Percentiles rank a stretch among this genome's conserved stretches.
Conservation (phyloP, 2,113 vertebrate species). For the Aldabrachelys gigantea region DNA sequence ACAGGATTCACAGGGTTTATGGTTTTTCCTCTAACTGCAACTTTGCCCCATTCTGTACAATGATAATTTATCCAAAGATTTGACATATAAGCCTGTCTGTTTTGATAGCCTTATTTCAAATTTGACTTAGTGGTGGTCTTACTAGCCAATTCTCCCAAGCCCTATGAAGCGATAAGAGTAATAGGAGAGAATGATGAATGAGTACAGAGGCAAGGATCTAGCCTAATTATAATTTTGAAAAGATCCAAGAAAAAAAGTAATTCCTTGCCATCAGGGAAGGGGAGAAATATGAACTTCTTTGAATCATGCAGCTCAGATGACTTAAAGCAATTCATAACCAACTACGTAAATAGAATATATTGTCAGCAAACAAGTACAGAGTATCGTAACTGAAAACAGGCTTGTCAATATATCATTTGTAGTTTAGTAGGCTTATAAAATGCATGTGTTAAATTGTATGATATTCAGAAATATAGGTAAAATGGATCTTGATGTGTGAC, state of each 20-base stretch:
- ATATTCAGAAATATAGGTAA: constrained; percentile 64
- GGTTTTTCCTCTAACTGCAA: constrained; percentile 17
- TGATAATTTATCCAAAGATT: constrained; percentile 36
- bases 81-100: constrained; percentile 42
- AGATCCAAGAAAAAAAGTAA: constrained; percentile 19
- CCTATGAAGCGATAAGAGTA: constrained; percentile 41
- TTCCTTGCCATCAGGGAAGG: constrained; percentile 50
- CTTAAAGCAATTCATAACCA: constrained; percentile 72
- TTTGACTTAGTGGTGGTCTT: constrained; percentile 51
- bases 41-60: constrained; percentile 34
- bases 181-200: constrained; percentile 60
- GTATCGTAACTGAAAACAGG: constrained; percentile 37
- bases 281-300: constrained; percentile 61
- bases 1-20: not conserved
- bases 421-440: constrained; percentile 69
- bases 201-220: constrained; percentile 23
- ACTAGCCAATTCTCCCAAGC: constrained; percentile 41
- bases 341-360: constrained; percentile 59
- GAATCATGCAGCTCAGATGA: constrained; percentile 54
- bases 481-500: constrained; percentile 10
- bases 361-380: constrained; percentile 65
- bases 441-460: constrained; percentile 45
- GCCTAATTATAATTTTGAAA: constrained; percentile 63
- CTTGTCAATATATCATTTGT: constrained; percentile 54
- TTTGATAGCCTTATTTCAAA: constrained; percentile 69